A percentile compares a stretch with the other conserved stretches of the same genome.
Evolutionary conservation across 2,113 vertebrate species (phyloP).

Genomic region (Oxyura jamaicensis): DNA sequence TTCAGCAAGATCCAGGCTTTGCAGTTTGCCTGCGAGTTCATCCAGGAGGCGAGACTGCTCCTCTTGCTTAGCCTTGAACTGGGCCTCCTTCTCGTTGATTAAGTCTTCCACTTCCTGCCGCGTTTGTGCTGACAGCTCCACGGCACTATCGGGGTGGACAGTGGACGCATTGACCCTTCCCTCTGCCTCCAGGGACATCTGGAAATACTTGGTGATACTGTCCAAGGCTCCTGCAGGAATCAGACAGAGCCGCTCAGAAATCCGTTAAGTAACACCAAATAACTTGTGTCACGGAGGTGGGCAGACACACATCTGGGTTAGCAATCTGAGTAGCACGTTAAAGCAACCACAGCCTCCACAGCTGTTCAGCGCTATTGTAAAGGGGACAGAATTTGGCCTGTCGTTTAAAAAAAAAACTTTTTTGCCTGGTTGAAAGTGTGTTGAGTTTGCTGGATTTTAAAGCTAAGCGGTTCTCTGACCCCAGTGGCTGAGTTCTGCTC

Average conservation of each 20-base stretch:
- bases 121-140: constrained; percentile 79
- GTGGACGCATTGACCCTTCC: constrained; percentile 87
- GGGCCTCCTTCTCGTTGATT: constrained; percentile 79
- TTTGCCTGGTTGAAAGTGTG: not conserved
- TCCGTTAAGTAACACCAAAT: not conserved
- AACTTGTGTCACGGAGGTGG: not conserved
- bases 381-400: not conserved
- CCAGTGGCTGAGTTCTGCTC: not conserved
- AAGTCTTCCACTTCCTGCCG: constrained; percentile 84
- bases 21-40: constrained; percentile 89
- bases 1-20: constrained; percentile 88
- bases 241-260: not conserved
- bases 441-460: not conserved
- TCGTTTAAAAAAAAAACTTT: not conserved
- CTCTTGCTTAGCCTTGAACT: constrained; percentile 83
- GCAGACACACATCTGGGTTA: not conserved
- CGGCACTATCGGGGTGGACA: constrained; percentile 65
- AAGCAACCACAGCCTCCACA: not conserved
- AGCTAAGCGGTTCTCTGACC: not conserved
- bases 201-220: constrained; percentile 90
- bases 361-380: not conserved
- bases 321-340: not conserved
- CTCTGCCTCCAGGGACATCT: constrained; percentile 89
- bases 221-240: constrained; percentile 87
- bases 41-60: constrained; percentile 88